Evolutionary conservation across 2,113 vertebrate species (phyloP).

Genomic region (Notothenia rossii): DNA sequence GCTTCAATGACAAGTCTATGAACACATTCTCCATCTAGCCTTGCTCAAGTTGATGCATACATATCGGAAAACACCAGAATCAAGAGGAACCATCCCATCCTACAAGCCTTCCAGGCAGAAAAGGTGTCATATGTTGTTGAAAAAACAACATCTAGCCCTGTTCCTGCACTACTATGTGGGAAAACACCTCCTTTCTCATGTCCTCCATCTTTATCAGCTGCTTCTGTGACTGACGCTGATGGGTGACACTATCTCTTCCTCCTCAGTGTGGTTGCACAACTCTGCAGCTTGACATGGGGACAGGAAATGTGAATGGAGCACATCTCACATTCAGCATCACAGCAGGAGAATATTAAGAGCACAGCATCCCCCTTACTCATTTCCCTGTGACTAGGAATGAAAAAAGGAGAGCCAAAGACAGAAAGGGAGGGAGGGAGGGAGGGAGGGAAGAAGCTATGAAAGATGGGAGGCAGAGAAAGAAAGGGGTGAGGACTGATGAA

Average conservation of each 20-base stretch:
- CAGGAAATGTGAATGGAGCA: conserved; percentile 64
- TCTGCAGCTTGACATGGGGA: not conserved
- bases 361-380: conserved; percentile 14
- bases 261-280: not conserved
- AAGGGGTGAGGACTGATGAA: conserved; percentile 67
- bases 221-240: conserved; percentile 5
- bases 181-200: not conserved
- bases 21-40: not conserved
- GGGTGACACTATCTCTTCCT: not conserved
- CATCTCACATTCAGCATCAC: conserved; percentile 39
- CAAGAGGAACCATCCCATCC: not conserved
- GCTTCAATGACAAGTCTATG: not conserved
- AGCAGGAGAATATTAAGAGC: conserved; percentile 30
- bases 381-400: not conserved
- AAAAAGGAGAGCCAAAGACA: not conserved
- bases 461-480: conserved; percentile 31
- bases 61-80: not conserved
- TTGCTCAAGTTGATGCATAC: conserved; percentile 33
- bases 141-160: not conserved
- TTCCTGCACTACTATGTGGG: not conserved
- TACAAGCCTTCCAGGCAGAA: too few relatives aligned
- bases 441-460: conserved; percentile 3
- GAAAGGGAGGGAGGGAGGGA: not conserved
- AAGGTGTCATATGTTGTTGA: not conserved
- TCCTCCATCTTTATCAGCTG: conserved; percentile 28